Evolutionary conservation across 1,140 invertebrate species (phyloP).

Genomic region (Drosophila funebris): DNA sequence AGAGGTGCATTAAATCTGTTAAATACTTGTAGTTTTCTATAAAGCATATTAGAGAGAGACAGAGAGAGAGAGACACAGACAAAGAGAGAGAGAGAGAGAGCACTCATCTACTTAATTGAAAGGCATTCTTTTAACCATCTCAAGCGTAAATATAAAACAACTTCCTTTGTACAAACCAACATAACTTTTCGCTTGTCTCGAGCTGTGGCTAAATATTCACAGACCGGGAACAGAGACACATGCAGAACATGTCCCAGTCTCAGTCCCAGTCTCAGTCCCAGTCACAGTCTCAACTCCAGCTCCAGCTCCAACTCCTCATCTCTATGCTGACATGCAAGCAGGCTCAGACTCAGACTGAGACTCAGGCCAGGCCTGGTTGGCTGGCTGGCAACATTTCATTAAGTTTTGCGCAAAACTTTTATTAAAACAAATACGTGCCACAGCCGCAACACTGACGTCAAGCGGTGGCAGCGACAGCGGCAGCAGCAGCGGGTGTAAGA

Average conservation of each 20-base stretch:
- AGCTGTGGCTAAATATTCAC: slow-evolving; percentile 50
- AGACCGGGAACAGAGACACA: slow-evolving; percentile 24
- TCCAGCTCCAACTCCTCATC: background rate
- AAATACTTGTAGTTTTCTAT: slow-evolving; percentile 25
- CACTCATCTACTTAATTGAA: slow-evolving; percentile 72
- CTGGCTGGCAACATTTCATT: slow-evolving; percentile 76
- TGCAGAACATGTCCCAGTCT: slow-evolving; percentile 31
- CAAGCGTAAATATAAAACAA: slow-evolving; percentile 75
- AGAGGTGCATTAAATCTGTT: slow-evolving; percentile 49
- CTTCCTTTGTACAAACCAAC: slow-evolving; percentile 65
- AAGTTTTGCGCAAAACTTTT: slow-evolving; percentile 81
- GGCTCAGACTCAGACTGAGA: slow-evolving; percentile 30
- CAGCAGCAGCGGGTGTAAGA: slow-evolving; percentile 2
- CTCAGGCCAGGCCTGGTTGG: too few relatives aligned
- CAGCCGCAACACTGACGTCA: slow-evolving; percentile 28
- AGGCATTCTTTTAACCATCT: slow-evolving; percentile 70
- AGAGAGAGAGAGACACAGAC: slow-evolving; percentile 34
- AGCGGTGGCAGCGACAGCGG: background rate
- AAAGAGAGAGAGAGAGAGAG: background rate
- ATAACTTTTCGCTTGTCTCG: slow-evolving; percentile 54
- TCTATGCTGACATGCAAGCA: slow-evolving; percentile 30
- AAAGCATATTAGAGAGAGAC: background rate
- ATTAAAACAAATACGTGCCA: slow-evolving; percentile 81
- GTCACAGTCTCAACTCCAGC: background rate
- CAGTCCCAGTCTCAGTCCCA: background rate